Conservation (phyloP, 2,888 invertebrate species). For the Agonopterix alstromeriana region DNA sequence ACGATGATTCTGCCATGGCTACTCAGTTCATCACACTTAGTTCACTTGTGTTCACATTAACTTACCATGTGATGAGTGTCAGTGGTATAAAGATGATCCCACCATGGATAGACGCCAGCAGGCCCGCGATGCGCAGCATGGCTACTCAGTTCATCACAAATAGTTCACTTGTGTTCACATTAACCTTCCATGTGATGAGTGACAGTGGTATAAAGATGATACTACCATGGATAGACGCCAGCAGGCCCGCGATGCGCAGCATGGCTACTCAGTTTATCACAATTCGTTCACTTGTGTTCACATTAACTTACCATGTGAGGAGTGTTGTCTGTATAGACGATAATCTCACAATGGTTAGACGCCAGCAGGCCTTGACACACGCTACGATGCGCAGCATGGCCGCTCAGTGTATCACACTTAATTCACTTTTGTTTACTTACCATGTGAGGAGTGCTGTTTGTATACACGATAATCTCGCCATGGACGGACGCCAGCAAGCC, state of each 20-base stretch:
- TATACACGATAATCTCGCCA: slow-evolving; percentile 45
- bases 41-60: no score
- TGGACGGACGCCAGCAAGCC: slow-evolving; percentile 32
- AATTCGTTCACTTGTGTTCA: no score
- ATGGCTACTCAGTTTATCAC: no score
- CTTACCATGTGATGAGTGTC: slow-evolving; percentile 43
- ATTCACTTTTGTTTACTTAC: slow-evolving; percentile 21
- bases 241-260: no score
- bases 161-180: no score
- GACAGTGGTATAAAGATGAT: no score
- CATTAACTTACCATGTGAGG: no score
- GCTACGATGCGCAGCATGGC: slow-evolving; percentile 40
- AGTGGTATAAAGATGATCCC: slow-evolving; percentile 45
- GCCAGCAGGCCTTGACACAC: slow-evolving; percentile 28
- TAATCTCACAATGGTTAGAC: slow-evolving; percentile 29
- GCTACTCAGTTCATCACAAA: neutral
- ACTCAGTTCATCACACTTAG: no score
- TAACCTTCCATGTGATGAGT: slow-evolving; percentile 44
- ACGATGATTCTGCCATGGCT: no score
- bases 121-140: slow-evolving; percentile 39
- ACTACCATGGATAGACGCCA: no score
- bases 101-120: slow-evolving; percentile 32
- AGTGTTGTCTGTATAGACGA: no score
- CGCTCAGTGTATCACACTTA: no score
- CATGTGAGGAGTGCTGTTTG: slow-evolving; percentile 36